Evolutionary conservation across 2,888 invertebrate species (phyloP).

Genomic region (Autographa pulchrina): DNA sequence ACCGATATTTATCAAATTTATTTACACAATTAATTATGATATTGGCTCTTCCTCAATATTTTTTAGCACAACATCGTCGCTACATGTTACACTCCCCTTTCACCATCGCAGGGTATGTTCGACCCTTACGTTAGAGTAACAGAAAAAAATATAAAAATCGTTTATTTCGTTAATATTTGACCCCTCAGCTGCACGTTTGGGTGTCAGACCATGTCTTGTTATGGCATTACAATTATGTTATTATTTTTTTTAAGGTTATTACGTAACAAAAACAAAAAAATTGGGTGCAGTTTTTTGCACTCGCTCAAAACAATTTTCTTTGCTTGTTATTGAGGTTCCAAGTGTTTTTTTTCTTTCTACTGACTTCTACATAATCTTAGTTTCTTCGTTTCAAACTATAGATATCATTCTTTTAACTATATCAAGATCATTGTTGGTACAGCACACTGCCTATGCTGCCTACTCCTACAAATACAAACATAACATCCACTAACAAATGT

Average conservation of each 20-base stretch:
- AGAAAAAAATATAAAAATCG: slow-evolving; percentile 62
- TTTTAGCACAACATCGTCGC: too few relatives aligned
- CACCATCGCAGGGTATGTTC: slow-evolving; percentile 20
- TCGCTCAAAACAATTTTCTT: background rate
- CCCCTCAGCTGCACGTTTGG: slow-evolving; percentile 62
- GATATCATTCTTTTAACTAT: too few relatives aligned
- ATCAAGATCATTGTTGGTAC: too few relatives aligned
- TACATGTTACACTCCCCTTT: slow-evolving; percentile 35
- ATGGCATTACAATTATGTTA: slow-evolving; percentile 39
- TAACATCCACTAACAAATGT: background rate
- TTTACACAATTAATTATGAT: too few relatives aligned
- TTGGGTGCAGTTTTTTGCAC: background rate
- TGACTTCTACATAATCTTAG: too few relatives aligned
- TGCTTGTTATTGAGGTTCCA: too few relatives aligned
- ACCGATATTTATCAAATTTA: too few relatives aligned
- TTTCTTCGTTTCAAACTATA: too few relatives aligned
- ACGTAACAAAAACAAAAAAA: background rate
- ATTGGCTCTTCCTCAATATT: too few relatives aligned
- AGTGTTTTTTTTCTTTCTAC: too few relatives aligned
- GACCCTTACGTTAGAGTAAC: slow-evolving; percentile 34
- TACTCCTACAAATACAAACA: background rate
- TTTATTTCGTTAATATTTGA: slow-evolving; percentile 65
- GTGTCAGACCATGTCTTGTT: slow-evolving; percentile 64
- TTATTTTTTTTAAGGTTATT: slow-evolving; percentile 18
- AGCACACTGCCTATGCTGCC: background rate